Conservation (phyloP, 92 coral and sea anemone genomes). For the Epizoanthus illoricatus region DNA sequence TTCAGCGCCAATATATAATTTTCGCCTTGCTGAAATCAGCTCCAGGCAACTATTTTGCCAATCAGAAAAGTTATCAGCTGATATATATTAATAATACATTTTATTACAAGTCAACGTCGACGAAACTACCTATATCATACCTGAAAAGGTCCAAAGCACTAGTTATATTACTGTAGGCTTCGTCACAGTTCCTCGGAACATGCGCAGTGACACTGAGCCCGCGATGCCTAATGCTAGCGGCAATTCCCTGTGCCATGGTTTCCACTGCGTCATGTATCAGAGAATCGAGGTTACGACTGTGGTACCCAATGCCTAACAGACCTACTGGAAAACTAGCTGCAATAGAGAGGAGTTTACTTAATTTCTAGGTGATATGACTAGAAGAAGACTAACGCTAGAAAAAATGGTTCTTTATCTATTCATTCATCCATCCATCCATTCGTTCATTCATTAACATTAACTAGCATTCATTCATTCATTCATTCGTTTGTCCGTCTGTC, state of each 20-base stretch:
- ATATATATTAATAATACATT: too few relatives aligned
- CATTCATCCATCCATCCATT: too few relatives aligned
- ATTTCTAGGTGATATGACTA: too few relatives aligned
- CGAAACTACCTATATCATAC: background rate
- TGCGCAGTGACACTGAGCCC: slow-evolving; percentile 11
- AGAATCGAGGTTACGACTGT: slow-evolving; percentile 13
- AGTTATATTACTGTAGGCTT: background rate
- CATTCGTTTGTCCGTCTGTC: too few relatives aligned
- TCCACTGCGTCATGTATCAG: slow-evolving; percentile 24
- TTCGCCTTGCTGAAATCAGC: too few relatives aligned
- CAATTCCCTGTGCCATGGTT: slow-evolving; percentile 29
- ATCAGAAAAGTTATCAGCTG: too few relatives aligned
- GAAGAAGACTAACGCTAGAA: too few relatives aligned
- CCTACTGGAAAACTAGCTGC: slow-evolving; percentile 34
- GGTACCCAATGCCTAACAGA: slow-evolving; percentile 19
- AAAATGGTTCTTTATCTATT: too few relatives aligned
- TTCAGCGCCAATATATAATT: too few relatives aligned
- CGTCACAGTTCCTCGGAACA: background rate
- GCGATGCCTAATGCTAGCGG: slow-evolving; percentile 11
- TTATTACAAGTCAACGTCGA: background rate
- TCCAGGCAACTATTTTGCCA: too few relatives aligned
- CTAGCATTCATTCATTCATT: too few relatives aligned
- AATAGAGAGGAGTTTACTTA: background rate
- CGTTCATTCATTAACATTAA: too few relatives aligned
- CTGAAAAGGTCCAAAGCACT: slow-evolving; percentile 2